Percentiles rank a stretch among this genome's conserved stretches.
Conservation (phyloP, 2,888 invertebrate genomes). For the Danaus chrysippus region DNA sequence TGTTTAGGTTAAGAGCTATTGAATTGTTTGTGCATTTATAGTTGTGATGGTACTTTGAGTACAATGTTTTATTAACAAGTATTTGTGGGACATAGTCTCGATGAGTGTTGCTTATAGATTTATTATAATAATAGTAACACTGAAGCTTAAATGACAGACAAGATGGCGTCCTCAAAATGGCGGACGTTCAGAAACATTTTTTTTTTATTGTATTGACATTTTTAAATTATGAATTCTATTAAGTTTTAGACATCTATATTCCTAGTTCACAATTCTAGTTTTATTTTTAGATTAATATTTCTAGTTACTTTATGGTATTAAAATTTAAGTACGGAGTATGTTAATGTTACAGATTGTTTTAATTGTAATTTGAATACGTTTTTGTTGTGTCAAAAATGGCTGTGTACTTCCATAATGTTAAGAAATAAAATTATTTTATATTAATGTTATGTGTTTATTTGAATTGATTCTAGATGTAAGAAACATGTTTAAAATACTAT, state of each 20-base stretch:
- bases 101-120: slow-evolving; percentile 15
- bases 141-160: slow-evolving; percentile 2
- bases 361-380: slow-evolving; percentile 14
- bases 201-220: neutral
- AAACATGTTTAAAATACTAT: no score
- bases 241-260: slow-evolving; percentile 4
- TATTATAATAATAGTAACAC: neutral
- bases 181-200: neutral
- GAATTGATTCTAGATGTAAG: neutral
- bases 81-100: slow-evolving; percentile 51
- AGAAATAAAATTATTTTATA: slow-evolving; percentile 42
- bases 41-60: slow-evolving; percentile 65
- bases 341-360: slow-evolving; percentile 7
- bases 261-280: slow-evolving; percentile 5
- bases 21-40: slow-evolving; percentile 40
- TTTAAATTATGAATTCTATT: neutral
- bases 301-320: slow-evolving; percentile 24
- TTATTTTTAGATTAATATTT: slow-evolving; percentile 21
- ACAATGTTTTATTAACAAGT: slow-evolving; percentile 45
- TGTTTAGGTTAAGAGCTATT: neutral
- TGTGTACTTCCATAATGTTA: slow-evolving; percentile 71
- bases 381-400: slow-evolving; percentile 59
- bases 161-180: neutral
- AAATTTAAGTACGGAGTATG: slow-evolving; percentile 5
- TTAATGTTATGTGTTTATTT: slow-evolving; percentile 18